Conservation (phyloP, 2,888 invertebrate genomes). For the Eurytoma californica region DNA sequence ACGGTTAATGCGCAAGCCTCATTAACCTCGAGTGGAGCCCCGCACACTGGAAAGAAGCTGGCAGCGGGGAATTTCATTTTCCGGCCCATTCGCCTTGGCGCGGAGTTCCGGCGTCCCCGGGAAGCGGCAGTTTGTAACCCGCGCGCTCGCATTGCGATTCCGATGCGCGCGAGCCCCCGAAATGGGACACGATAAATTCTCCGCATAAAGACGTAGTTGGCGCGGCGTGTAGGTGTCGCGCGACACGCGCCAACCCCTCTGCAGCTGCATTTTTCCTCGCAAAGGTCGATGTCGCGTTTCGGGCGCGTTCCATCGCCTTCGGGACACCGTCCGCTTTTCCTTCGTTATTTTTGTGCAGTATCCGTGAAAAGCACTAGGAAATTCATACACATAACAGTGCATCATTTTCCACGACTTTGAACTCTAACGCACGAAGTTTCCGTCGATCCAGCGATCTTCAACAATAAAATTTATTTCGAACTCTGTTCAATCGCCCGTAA, state of each 20-base stretch:
- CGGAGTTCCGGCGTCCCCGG: background rate
- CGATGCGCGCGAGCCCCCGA: conserved; percentile 3
- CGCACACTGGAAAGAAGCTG: background rate
- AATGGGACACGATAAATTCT: conserved; percentile 50
- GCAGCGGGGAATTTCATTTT: conserved; percentile 66
- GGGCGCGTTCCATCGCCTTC: background rate
- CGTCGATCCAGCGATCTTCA: too few relatives aligned
- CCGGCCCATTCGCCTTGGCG: conserved; percentile 62
- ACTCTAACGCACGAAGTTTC: too few relatives aligned
- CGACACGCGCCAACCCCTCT: background rate
- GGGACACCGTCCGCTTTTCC: too few relatives aligned
- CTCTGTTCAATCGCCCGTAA: too few relatives aligned
- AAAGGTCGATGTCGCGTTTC: background rate
- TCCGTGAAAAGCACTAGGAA: background rate
- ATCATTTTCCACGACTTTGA: too few relatives aligned
- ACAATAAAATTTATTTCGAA: too few relatives aligned
- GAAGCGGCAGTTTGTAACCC: background rate
- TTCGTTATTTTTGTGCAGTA: background rate
- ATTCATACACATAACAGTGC: too few relatives aligned
- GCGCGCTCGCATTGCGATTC: conserved; percentile 30
- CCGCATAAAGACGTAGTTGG: conserved; percentile 45
- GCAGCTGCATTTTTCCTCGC: background rate
- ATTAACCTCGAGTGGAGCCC: conserved; percentile 15
- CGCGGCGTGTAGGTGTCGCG: conserved; percentile 10
- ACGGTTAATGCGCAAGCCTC: conserved; percentile 14